Evolutionary conservation across 2,888 invertebrate species (phyloP).

Genomic region (Andricus quercusramuli): DNA sequence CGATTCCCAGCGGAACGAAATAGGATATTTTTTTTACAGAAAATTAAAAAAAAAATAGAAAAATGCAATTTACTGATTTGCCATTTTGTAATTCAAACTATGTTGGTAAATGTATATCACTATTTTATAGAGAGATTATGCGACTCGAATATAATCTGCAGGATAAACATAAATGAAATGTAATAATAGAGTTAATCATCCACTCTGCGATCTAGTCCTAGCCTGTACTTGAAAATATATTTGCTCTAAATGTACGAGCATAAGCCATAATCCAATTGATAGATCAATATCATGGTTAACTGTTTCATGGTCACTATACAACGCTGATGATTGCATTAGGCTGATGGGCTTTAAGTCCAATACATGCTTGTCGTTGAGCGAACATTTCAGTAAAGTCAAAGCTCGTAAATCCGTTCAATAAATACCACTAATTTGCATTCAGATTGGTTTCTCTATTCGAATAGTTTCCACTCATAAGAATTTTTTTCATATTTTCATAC

Average conservation of each 20-base stretch:
- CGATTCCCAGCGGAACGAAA: too few relatives aligned
- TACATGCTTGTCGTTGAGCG: conserved; percentile 32
- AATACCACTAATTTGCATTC: conserved; percentile 6
- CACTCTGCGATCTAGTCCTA: not conserved
- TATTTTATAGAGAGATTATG: not conserved
- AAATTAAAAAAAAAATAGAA: too few relatives aligned
- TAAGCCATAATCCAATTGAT: conserved; percentile 39
- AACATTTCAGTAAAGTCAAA: conserved; percentile 14
- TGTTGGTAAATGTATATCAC: not conserved
- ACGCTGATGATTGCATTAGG: conserved; percentile 46
- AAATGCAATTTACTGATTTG: too few relatives aligned
- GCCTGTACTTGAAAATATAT: not conserved
- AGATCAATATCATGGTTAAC: conserved; percentile 47
- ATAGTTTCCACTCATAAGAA: not conserved
- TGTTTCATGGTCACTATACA: conserved; percentile 44
- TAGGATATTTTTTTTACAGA: too few relatives aligned
- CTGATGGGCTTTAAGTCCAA: conserved; percentile 51
- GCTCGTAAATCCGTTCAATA: not conserved
- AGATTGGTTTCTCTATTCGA: not conserved
- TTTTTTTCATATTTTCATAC: not conserved
- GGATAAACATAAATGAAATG: not conserved
- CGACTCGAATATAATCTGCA: not conserved
- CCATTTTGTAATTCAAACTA: not conserved
- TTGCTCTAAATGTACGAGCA: not conserved
- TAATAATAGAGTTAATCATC: not conserved